phyloP scores from a whole-genome alignment of 2,113 vertebrate genomes.

The Osmerus eperlanus region DNA sequence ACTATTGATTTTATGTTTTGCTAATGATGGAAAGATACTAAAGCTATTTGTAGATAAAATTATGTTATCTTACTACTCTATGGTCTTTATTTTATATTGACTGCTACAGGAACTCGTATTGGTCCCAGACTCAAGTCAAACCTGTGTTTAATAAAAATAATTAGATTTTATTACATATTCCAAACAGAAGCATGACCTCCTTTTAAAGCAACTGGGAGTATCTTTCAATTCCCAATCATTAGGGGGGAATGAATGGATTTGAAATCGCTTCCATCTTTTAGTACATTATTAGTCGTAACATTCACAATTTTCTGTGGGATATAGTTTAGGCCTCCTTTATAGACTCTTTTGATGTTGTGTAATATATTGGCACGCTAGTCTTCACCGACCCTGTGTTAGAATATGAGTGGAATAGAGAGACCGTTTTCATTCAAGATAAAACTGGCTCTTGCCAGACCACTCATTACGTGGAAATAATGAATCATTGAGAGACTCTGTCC shows the following conservation, averaged over 20 bases:
- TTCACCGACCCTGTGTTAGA: constrained; percentile 43
- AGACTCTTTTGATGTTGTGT: constrained; percentile 63
- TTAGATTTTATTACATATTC: constrained; percentile 72
- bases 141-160: constrained; percentile 72
- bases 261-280: constrained; percentile 67
- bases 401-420: constrained; percentile 49
- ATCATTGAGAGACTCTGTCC: constrained; percentile 49
- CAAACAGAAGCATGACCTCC: constrained; percentile 72
- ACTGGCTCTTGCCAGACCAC: constrained; percentile 60
- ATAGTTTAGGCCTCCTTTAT: constrained; percentile 72
- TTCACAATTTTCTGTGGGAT: constrained; percentile 67
- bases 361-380: constrained; percentile 65
- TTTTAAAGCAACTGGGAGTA: constrained; percentile 58
- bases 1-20: no score
- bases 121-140: constrained; percentile 45
- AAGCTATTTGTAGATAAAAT: constrained; percentile 13
- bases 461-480: constrained; percentile 68
- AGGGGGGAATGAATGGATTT: constrained; percentile 62
- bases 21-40: no score
- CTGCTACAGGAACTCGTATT: constrained; percentile 30
- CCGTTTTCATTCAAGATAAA: constrained; percentile 65
- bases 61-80: constrained; percentile 20
- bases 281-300: constrained; percentile 71
- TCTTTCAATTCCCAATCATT: constrained; percentile 65
- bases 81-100: constrained; percentile 26